phyloP scores from a whole-genome alignment of 2,888 invertebrate genomes.

The Troides oblongomaculatus region DNA sequence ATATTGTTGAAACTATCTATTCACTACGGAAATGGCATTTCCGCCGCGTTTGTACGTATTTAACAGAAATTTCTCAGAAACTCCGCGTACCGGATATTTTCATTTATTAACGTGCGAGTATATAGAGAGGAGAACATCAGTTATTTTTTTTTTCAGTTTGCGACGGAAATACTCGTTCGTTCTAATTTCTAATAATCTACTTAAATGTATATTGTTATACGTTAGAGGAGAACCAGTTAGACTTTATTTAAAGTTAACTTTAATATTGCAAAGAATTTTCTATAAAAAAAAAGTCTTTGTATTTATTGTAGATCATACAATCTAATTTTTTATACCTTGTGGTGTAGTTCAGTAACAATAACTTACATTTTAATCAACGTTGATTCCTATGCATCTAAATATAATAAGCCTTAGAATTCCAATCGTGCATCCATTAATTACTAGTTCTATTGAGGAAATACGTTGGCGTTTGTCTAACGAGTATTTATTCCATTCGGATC shows the following conservation, averaged over 20 bases:
- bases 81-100: background rate
- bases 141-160: too few relatives aligned
- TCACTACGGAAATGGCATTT: background rate
- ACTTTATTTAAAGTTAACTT: too few relatives aligned
- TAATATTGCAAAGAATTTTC: too few relatives aligned
- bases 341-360: background rate
- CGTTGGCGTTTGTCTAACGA: background rate
- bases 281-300: too few relatives aligned
- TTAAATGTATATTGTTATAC: too few relatives aligned
- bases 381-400: background rate
- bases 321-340: too few relatives aligned
- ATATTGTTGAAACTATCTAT: background rate
- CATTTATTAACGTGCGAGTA: background rate
- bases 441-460: background rate
- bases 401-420: background rate
- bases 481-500: background rate
- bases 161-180: too few relatives aligned
- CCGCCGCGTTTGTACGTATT: background rate
- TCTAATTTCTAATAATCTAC: too few relatives aligned
- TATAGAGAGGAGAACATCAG: too few relatives aligned
- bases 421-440: constrained; percentile 1
- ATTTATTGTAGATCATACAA: too few relatives aligned
- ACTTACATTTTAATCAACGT: constrained; percentile 14
- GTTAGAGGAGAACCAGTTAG: too few relatives aligned
- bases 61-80: background rate